Percentiles rank a stretch among this genome's conserved stretches.
Conservation (phyloP, 2,797 vertebrate species). For the Hybognathus amarus region DNA sequence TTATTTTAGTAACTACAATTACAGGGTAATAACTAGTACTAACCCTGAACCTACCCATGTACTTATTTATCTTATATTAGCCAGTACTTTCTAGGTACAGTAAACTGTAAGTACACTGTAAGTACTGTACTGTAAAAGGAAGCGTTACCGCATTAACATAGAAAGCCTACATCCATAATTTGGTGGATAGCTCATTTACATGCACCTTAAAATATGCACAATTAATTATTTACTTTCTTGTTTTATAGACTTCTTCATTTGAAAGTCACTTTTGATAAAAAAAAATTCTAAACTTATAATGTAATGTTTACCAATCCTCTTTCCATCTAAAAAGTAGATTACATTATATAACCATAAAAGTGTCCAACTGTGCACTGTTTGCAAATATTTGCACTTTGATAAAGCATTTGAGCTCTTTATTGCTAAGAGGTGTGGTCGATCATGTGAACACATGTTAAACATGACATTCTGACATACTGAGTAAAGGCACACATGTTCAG, state of each 20-base stretch:
- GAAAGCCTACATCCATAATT: background rate
- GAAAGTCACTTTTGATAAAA: background rate
- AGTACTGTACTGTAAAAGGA: too few species aligned
- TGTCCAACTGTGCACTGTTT: background rate
- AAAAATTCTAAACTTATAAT: background rate
- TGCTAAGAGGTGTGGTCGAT: background rate
- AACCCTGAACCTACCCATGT: too few species aligned
- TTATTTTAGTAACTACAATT: too few species aligned
- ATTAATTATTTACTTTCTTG: background rate
- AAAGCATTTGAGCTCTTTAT: background rate
- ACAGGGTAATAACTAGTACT: too few species aligned
- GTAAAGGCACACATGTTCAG: background rate
- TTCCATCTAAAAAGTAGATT: background rate
- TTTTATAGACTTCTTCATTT: background rate
- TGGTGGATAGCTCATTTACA: background rate
- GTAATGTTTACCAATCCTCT: constrained; percentile 10
- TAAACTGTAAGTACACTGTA: too few species aligned
- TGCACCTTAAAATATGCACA: background rate
- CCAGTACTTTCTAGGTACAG: too few species aligned
- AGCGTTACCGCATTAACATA: too few species aligned
- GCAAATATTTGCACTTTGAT: constrained; percentile 16
- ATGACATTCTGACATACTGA: background rate
- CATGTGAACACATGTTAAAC: background rate
- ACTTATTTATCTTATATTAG: too few species aligned
- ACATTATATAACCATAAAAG: background rate